Evolutionary conservation across 1,140 invertebrate species (phyloP), one percentile per base, ranked within the genome.

Genomic region (Thaumetopoea pityocampa): DNA sequence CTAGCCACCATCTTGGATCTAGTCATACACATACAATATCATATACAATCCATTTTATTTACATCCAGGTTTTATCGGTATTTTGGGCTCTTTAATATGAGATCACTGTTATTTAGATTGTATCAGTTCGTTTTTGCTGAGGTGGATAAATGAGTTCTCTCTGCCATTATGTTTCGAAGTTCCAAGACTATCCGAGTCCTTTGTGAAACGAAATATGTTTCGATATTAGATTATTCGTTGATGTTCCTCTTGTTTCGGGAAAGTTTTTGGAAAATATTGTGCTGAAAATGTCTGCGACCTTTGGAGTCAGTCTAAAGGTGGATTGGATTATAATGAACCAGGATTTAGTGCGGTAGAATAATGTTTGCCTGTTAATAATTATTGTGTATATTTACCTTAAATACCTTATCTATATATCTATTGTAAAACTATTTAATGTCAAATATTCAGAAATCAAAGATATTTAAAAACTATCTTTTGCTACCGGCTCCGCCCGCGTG

Each of bases 81-180:
- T 67, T 70, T 64, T 44, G 62, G 63, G 41, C 62, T 52, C 64
- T 70, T 69, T 70, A 70, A 67, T 76, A 72, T 56, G 49, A 61
- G 55, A 65, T 52, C 61, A 61, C 69, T 62, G 67, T 54, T 58
- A 57, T 74, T 71, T 61, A 73, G 67, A 77, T 77, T 35, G n/a
- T 67, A 76, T 76, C 67, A 19, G 24, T 36, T 17, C 33, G 36
- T 51, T 69, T 69, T 69, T 73, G 73, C 66, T 77, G 72, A 73
- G 68, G 70, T 74, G 62, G 45, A 78, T 67, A 70, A 74, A 78
- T 65, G 70, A 74, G 68, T 63, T 30, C 42, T 24, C 9, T 42
- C n/a, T 12, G 14, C 29, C 4, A 9, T 12, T 11, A 12, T 26
- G 23, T 30, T 30, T 28, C 34, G 12, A 45, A 45, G 16, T 44